Percentiles rank a stretch among this genome's conserved stretches.
Evolutionary conservation across 2,797 vertebrate genomes (phyloP).

Genomic region (Muscicapa striata): DNA sequence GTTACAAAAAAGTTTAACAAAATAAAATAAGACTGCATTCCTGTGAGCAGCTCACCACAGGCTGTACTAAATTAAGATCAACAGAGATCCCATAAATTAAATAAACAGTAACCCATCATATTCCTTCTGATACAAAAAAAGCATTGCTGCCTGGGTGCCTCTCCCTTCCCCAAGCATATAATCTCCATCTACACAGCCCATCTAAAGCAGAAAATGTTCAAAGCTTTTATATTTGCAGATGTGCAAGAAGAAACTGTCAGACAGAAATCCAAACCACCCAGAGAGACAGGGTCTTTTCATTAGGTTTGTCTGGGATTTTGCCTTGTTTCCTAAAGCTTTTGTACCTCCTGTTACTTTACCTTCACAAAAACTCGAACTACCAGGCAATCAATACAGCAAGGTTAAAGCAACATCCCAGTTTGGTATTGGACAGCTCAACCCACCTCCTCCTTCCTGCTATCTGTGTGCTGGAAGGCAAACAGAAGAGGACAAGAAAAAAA

Average conservation of each 20-base stretch:
- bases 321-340: not conserved
- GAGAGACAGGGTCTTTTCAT: not conserved
- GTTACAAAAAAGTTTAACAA: not conserved
- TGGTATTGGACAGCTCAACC: not conserved
- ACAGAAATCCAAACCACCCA: not conserved
- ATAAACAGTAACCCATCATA: not conserved
- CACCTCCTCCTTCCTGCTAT: not conserved
- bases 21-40: not conserved
- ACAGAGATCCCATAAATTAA: not conserved
- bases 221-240: not conserved
- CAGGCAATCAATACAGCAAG: not conserved
- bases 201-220: not conserved
- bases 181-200: not conserved
- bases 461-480: not conserved
- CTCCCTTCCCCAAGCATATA: not conserved
- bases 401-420: not conserved
- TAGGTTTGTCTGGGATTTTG: not conserved
- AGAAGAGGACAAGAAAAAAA: not conserved
- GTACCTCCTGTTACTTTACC: not conserved
- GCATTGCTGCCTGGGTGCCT: accelerated
- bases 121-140: not conserved
- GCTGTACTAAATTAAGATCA: not conserved
- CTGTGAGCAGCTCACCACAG: not conserved
- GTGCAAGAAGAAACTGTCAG: not conserved
- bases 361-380: not conserved